These are phyloP conservation scores for Neopelma chrysocephalum DNA, from an alignment of 2,797 vertebrate species.

Conservation along the genomic window DNA sequence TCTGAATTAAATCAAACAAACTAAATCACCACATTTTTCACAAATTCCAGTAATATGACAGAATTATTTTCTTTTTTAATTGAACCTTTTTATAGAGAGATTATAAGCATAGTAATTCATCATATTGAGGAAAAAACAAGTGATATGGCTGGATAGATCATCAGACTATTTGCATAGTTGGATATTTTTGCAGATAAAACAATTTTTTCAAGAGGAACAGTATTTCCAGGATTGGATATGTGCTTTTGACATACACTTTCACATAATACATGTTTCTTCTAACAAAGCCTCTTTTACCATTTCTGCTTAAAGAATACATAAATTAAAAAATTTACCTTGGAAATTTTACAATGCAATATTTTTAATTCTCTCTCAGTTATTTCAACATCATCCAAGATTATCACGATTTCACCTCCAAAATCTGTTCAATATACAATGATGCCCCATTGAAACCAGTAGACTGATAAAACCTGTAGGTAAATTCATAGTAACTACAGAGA, in stretches of 20 bases:
- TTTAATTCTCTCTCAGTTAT: neutral
- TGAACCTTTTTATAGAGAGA: neutral
- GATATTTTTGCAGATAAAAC: neutral
- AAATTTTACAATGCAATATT: neutral
- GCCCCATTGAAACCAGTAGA: neutral
- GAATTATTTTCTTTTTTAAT: neutral
- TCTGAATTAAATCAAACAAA: neutral
- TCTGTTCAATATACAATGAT: neutral
- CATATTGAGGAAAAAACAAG: neutral
- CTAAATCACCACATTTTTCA: neutral
- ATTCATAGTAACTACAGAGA: neutral
- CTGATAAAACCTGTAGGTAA: neutral
- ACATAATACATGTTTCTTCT: neutral
- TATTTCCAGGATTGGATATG: neutral
- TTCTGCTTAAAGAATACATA: neutral
- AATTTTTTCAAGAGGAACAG: neutral
- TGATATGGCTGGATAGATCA: neutral
- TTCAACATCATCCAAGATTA: neutral
- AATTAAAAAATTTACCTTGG: neutral
- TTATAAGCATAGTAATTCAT: neutral
- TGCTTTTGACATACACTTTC: neutral
- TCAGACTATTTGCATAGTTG: neutral
- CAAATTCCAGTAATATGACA: neutral
- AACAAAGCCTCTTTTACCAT: neutral
- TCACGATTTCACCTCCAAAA: neutral